Percentiles rank a stretch among this genome's conserved stretches.
phyloP scores from a whole-genome alignment of 30 jellyfish, hydroid and myxozoan species.

The Rhopilema esculentum region DNA sequence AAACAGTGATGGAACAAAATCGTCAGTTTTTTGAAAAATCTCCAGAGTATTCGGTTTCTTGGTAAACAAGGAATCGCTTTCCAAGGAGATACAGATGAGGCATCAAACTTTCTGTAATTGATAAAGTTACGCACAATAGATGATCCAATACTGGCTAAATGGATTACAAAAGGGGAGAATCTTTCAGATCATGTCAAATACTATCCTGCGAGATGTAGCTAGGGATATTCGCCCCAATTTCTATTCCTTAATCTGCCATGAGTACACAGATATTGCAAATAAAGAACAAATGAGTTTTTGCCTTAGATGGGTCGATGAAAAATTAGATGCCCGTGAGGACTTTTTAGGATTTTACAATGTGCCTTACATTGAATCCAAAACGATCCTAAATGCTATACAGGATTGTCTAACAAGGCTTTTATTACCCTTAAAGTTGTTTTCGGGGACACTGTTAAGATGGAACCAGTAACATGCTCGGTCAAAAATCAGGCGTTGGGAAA shows the following conservation, averaged over 20 bases:
- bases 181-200: slow-evolving; percentile 66
- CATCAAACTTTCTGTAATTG: slow-evolving; percentile 57
- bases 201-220: slow-evolving; percentile 37
- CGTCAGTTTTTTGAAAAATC: background rate
- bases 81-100: slow-evolving; percentile 49
- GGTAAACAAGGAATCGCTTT: slow-evolving; percentile 65
- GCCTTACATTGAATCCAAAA: slow-evolving; percentile 46
- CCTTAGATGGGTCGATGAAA: slow-evolving; percentile 60
- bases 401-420: slow-evolving; percentile 51
- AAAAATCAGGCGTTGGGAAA: too few species aligned
- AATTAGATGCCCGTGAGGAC: slow-evolving; percentile 70
- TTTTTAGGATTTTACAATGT: slow-evolving; percentile 71
- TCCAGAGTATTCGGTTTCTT: too few species aligned
- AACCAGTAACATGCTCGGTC: slow-evolving; percentile 74
- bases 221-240: slow-evolving; percentile 31
- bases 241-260: slow-evolving; percentile 69
- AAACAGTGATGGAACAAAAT: slow-evolving; percentile 20
- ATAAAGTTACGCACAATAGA: slow-evolving; percentile 45
- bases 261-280: slow-evolving; percentile 82
- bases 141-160: slow-evolving; percentile 18
- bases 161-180: slow-evolving; percentile 31
- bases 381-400: slow-evolving; percentile 55
- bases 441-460: slow-evolving; percentile 70
- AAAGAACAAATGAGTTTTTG: slow-evolving; percentile 69
- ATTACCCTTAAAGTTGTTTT: slow-evolving; percentile 45